Conservation (phyloP, 2,888 invertebrate genomes). For the Alsophila aescularia region DNA sequence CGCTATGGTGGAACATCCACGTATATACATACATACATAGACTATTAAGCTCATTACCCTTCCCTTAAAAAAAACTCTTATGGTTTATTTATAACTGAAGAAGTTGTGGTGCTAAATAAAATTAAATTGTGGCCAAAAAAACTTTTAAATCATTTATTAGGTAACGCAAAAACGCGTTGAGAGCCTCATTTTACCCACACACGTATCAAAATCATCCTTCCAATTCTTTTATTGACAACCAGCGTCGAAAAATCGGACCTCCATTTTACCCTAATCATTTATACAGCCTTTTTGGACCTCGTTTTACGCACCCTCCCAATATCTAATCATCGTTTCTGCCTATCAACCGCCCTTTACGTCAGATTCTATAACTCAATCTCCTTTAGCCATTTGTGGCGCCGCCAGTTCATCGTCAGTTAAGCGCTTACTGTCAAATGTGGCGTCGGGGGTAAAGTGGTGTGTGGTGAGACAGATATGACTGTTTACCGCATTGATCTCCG, state of each 20-base stretch:
- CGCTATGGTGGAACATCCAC: too few relatives aligned
- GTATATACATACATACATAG: too few relatives aligned
- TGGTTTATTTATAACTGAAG: too few relatives aligned
- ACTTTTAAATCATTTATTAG: too few relatives aligned
- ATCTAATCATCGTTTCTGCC: slow-evolving; percentile 31
- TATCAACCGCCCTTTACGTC: slow-evolving; percentile 23
- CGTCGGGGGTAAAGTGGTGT: not conserved
- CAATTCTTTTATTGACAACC: not conserved
- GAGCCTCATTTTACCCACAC: too few relatives aligned
- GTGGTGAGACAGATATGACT: not conserved
- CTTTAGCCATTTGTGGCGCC: slow-evolving; percentile 22
- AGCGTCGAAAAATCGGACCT: not conserved
- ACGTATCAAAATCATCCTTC: not conserved
- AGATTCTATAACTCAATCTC: slow-evolving; percentile 35
- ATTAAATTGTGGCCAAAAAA: too few relatives aligned
- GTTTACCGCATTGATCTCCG: not conserved
- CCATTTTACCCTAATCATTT: slow-evolving; percentile 10
- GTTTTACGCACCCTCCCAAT: slow-evolving; percentile 19
- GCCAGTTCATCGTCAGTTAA: not conserved
- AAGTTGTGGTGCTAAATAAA: too few relatives aligned
- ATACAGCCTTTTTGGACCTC: slow-evolving; percentile 5
- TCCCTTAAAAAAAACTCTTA: too few relatives aligned
- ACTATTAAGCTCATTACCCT: too few relatives aligned
- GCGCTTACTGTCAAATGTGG: not conserved
- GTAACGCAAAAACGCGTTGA: too few relatives aligned